phyloP scores from a whole-genome alignment of 2,113 vertebrate genomes.

The Monopterus albus region DNA sequence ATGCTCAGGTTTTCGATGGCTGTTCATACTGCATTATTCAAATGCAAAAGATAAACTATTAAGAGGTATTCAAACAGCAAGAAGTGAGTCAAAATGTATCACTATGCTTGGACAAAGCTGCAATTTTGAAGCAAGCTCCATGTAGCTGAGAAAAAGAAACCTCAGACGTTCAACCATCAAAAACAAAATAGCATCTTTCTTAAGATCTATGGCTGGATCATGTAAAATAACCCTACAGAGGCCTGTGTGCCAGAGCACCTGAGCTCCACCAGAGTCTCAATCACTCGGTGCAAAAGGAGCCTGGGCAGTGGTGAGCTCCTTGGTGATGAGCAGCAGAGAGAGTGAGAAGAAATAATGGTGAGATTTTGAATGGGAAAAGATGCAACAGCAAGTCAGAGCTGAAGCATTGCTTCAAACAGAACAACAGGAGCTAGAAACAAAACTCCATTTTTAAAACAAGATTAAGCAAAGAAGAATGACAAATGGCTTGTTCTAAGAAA shows the following conservation, averaged over 20 bases:
- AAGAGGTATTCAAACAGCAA: neutral
- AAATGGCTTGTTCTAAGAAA: neutral
- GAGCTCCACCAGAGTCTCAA: constrained; percentile 33
- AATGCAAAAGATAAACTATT: neutral
- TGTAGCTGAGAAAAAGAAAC: neutral
- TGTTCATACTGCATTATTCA: neutral
- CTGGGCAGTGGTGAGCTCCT: constrained; percentile 5
- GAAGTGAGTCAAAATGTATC: neutral
- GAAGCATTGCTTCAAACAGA: neutral
- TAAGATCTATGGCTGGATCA: constrained; percentile 3
- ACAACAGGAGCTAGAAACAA: neutral
- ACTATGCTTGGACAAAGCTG: neutral
- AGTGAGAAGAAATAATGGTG: constrained; percentile 39
- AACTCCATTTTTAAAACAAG: no score
- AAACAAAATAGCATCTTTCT: constrained; percentile 6
- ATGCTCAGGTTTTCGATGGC: neutral
- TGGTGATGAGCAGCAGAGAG: neutral
- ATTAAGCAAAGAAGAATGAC: neutral
- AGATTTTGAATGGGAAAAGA: constrained; percentile 20
- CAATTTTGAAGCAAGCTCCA: neutral
- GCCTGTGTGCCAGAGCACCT: constrained; percentile 17
- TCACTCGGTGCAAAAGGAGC: constrained; percentile 35
- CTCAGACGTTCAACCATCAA: neutral
- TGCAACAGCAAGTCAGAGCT: constrained; percentile 10
- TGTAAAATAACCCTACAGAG: neutral